These are phyloP conservation scores for Rhabdomys dilectus DNA, from an alignment of 2,113 vertebrate genomes.

Conservation along the genomic window DNA sequence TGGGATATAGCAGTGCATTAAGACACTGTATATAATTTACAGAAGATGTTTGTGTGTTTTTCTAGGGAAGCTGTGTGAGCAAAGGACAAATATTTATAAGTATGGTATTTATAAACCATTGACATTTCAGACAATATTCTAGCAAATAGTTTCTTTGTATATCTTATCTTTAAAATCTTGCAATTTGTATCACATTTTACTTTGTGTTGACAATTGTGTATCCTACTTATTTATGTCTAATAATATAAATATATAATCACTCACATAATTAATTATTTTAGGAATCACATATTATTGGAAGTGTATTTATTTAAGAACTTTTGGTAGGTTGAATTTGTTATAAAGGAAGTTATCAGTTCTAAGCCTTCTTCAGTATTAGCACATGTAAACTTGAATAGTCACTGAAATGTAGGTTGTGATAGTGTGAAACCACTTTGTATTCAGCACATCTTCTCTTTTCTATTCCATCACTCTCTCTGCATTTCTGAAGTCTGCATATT, in stretches of 20 bases:
- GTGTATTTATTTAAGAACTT: slow-evolving; percentile 28
- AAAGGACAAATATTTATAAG: background rate
- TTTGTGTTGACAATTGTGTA: background rate
- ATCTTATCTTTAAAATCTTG: background rate
- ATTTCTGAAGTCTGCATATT: background rate
- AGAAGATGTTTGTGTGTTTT: background rate
- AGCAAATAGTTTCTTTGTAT: background rate
- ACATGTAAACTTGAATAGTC: background rate
- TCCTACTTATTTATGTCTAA: background rate
- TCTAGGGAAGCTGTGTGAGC: background rate
- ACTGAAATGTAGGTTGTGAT: background rate
- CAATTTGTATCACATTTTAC: background rate
- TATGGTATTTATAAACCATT: background rate
- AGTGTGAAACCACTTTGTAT: background rate
- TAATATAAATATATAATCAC: background rate
- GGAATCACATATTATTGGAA: background rate
- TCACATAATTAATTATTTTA: background rate
- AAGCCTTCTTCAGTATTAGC: background rate
- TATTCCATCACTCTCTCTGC: background rate
- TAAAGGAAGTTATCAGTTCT: background rate
- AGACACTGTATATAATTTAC: background rate
- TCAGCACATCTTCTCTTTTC: background rate
- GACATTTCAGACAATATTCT: background rate
- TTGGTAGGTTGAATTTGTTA: background rate
- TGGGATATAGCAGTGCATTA: background rate